These are phyloP conservation scores for Smutsia gigantea DNA, from an alignment of 2,797 vertebrate species.

Conservation along the genomic window DNA sequence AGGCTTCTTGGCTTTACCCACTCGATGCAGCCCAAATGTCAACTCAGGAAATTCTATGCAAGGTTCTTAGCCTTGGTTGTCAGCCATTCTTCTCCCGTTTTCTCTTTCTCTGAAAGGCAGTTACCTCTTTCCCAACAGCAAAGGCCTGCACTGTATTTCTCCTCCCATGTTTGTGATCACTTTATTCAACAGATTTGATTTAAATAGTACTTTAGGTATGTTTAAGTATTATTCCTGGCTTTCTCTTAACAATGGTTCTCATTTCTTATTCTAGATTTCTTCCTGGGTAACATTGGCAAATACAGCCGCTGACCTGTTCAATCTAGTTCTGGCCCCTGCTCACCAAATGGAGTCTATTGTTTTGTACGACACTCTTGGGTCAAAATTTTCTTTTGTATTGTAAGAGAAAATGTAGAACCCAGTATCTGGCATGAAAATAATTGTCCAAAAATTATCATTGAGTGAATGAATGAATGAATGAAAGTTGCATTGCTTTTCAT, in stretches of 20 bases:
- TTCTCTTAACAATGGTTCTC: background rate
- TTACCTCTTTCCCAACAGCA: background rate
- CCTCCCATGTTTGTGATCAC: background rate
- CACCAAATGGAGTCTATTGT: background rate
- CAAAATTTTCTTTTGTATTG: background rate
- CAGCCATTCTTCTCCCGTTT: background rate
- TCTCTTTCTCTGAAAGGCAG: background rate
- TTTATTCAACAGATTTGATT: background rate
- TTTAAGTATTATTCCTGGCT: background rate
- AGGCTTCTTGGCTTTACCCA: background rate
- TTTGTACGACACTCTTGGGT: background rate
- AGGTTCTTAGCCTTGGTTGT: background rate
- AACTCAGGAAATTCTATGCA: background rate
- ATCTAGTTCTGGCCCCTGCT: rapidly evolving
- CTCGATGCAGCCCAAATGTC: no score
- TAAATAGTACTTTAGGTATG: background rate
- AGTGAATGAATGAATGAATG: background rate
- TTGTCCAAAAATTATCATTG: background rate
- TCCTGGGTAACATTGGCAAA: background rate
- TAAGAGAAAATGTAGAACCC: background rate
- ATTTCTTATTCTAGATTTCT: background rate
- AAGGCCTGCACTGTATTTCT: background rate
- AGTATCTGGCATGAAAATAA: background rate
- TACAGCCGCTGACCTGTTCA: background rate
- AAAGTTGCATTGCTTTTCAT: background rate